Percentiles rank a stretch among this genome's conserved stretches.
These are phyloP conservation scores for Lophura nycthemera DNA, from an alignment of 2,113 vertebrate species.

Conservation along the genomic window DNA sequence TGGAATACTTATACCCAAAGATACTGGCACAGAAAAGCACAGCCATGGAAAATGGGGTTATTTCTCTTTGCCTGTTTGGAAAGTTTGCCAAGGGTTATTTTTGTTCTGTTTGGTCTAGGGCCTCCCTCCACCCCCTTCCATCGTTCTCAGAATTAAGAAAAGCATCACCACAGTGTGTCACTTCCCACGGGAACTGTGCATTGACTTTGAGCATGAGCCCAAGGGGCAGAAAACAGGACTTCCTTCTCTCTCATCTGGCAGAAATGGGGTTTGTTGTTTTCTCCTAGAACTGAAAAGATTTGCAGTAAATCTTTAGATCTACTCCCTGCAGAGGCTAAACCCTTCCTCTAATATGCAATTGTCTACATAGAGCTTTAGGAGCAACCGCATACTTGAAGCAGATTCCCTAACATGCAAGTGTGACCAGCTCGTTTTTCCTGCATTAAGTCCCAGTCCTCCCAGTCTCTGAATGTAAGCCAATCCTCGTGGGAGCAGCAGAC, in stretches of 20 bases:
- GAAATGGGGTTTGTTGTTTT: conserved; percentile 1
- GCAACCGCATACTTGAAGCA: neutral
- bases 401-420: neutral
- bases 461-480: neutral
- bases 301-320: conserved; percentile 12
- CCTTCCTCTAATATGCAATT: neutral
- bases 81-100: conserved; percentile 63
- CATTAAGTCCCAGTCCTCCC: neutral
- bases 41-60: conserved; percentile 42
- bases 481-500: neutral
- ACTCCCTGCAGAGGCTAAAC: neutral
- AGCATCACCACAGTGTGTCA: neutral
- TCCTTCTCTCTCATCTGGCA: neutral
- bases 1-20: neutral
- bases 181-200: neutral
- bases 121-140: neutral
- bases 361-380: conserved; percentile 10
- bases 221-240: neutral
- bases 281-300: neutral
- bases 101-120: neutral
- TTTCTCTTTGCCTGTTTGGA: conserved; percentile 35
- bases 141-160: conserved; percentile 6
- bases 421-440: neutral
- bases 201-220: neutral
- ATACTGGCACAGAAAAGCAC: conserved; percentile 6